Evolutionary conservation across 1,140 invertebrate genomes (phyloP), one percentile per base, ranked within the genome.

Genomic region (Charaxes varanes): DNA sequence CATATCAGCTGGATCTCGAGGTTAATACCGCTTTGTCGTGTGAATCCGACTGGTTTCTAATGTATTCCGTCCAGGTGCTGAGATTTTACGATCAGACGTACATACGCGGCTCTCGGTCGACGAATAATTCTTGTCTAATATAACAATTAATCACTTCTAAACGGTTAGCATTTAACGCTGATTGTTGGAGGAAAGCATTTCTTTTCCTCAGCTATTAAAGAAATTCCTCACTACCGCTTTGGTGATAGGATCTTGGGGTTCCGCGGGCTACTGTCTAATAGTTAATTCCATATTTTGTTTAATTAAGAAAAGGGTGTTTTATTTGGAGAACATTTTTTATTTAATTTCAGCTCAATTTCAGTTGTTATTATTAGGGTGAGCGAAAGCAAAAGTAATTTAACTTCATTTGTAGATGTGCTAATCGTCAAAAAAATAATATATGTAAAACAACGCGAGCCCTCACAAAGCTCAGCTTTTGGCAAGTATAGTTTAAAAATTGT

Each of bases 101-200:
- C 27, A 10, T n/a, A 7, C 12, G 13, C 8, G 7, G 13, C 23
- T 12, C 23, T 26, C n/a, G 2, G 27, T 26, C 30, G 6, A 37
- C 35, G 21, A 15, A 47, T 48, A 53, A 43, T 35, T 55, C 34
- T 51, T 41, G 21, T 26, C 31, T 47, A 44, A 47, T 46, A 41
- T 42, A 4, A 40, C 38, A 47, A 51, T 55, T 55, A 51, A 55
- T 55, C 53, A 51, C 40, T 11, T 27, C 16, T 18, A 26, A 42
- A 41, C 18, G 36, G 23, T 17, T 23, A 41, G 21, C 32, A 41
- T 41, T 48, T 48, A 36, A 31, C 23, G 45, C 36, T 36, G 26
- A 51, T 44, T 45, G 41, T 41, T 28, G 37, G 42, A 27, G 31
- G 34, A 19, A 40, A 22, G 31, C 24, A 44, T 36, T 41, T 43